Percentiles rank a stretch among this genome's conserved stretches.
These are phyloP conservation scores for Grammatotria lemairii DNA, from an alignment of 2,113 vertebrate genomes.

Conservation along the genomic window DNA sequence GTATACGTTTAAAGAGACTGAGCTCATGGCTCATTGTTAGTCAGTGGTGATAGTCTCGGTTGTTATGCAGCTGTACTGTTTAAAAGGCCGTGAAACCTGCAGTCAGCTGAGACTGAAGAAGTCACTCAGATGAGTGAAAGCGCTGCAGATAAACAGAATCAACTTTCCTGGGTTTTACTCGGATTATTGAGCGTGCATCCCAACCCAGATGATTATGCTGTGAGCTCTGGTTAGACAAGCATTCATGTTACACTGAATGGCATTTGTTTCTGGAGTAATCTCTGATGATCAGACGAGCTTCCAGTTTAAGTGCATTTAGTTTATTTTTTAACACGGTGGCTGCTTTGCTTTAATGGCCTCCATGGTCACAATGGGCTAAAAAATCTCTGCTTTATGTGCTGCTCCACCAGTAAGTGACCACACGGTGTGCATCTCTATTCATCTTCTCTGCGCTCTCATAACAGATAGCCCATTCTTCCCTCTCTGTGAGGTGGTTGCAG, in stretches of 20 bases:
- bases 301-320: neutral
- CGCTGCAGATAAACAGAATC: neutral
- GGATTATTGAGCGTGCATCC: neutral
- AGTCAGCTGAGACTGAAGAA: neutral
- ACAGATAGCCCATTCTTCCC: neutral
- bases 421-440: fast-evolving
- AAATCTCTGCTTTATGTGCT: fast-evolving
- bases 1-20: fast-evolving
- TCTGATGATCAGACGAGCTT: neutral
- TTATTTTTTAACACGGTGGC: neutral
- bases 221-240: neutral
- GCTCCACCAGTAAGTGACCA: fast-evolving
- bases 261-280: neutral
- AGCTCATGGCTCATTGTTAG: neutral
- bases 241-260: neutral
- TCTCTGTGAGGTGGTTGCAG: neutral
- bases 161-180: neutral
- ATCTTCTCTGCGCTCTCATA: neutral
- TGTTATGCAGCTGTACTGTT: neutral
- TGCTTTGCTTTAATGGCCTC: neutral
- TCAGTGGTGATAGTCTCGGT: neutral
- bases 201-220: neutral
- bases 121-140: neutral
- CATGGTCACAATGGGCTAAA: neutral
- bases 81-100: fast-evolving